Conservation (phyloP, 2,113 vertebrate genomes). For the Octodon degus region DNA sequence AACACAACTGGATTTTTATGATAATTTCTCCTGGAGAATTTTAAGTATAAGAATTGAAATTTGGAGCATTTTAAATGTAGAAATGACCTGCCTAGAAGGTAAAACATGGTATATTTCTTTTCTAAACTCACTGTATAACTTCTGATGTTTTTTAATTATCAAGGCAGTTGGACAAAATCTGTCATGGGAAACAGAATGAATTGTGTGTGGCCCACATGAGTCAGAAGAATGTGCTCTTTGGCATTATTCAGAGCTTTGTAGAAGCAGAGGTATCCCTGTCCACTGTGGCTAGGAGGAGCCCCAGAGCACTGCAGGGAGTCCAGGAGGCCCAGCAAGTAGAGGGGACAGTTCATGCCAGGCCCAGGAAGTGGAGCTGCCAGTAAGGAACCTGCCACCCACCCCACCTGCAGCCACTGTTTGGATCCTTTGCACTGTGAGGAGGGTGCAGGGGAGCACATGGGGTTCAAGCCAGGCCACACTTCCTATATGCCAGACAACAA, state of each 20-base stretch:
- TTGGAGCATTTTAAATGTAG: not conserved
- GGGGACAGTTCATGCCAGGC: not conserved
- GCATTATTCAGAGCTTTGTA: not conserved
- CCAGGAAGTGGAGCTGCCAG: not conserved
- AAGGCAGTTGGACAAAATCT: not conserved
- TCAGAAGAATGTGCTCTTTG: not conserved
- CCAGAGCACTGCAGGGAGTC: no score
- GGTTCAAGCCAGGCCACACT: not conserved
- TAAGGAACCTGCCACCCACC: no score
- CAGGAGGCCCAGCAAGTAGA: no score
- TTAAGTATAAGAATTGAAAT: conserved; percentile 18
- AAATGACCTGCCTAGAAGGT: not conserved
- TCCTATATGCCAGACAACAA: no score
- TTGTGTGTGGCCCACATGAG: not conserved
- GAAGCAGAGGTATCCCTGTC: not conserved
- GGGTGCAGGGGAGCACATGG: not conserved
- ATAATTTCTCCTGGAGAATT: conserved; percentile 19
- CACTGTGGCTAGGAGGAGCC: not conserved
- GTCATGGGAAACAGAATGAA: not conserved
- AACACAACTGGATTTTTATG: not conserved
- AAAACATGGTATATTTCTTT: not conserved
- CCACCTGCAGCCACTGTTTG: not conserved
- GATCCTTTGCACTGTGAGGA: not conserved
- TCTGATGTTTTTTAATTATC: conserved; percentile 1
- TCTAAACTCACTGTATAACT: not conserved